Conservation (phyloP, 1,140 invertebrate species). For the Pachyrhynchus sulphureomaculatus region DNA sequence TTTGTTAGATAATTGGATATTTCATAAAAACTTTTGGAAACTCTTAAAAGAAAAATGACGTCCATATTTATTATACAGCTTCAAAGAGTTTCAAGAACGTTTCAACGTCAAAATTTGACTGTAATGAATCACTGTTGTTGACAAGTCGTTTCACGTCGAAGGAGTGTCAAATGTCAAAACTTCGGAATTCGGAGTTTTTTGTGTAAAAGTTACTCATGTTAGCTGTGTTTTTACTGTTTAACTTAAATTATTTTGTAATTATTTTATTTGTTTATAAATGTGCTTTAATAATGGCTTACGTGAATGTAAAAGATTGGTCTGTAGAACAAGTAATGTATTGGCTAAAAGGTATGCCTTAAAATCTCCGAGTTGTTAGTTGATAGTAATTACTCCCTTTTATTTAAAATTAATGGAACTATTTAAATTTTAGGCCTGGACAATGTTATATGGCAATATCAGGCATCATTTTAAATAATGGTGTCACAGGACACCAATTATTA, state of each 20-base stretch:
- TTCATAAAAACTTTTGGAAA: no score
- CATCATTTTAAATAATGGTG: constrained; percentile 77
- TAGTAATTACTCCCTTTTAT: no score
- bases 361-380: no score
- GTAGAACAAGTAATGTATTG: constrained; percentile 92
- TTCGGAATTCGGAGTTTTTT: not conserved
- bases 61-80: no score
- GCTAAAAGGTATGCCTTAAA: constrained; percentile 71
- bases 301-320: constrained; percentile 90
- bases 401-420: no score
- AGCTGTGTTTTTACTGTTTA: not conserved
- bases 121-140: constrained; percentile 3
- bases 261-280: not conserved
- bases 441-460: constrained; percentile 76
- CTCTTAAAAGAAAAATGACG: no score
- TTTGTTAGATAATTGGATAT: no score
- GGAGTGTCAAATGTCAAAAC: not conserved
- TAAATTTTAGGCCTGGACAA: constrained; percentile 73
- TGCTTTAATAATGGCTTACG: constrained; percentile 67
- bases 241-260: not conserved
- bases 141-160: not conserved
- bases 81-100: no score
- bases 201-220: not conserved
- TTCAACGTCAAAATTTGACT: no score
- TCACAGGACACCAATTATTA: constrained; percentile 81